A percentile compares a stretch with the other conserved stretches of the same genome.
phyloP scores from a whole-genome alignment of 1,140 invertebrate species.

The Nomia melanderi region DNA sequence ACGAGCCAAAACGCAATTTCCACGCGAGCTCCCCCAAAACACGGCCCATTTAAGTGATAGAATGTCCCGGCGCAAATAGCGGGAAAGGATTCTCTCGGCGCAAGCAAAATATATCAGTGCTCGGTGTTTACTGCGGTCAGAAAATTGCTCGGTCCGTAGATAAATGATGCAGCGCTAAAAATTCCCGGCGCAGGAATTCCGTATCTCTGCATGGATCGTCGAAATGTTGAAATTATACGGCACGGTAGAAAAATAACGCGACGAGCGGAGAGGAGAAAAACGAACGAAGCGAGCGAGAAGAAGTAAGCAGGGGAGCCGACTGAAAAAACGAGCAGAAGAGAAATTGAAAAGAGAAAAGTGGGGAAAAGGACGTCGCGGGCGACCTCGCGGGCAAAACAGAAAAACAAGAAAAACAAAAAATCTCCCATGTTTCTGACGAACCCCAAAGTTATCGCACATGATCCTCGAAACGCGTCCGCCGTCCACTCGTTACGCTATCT shows the following conservation, averaged over 20 bases:
- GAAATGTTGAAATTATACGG: slow-evolving; percentile 1
- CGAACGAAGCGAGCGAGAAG: neutral
- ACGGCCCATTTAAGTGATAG: neutral
- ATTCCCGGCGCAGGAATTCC: neutral
- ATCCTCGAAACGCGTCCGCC: neutral
- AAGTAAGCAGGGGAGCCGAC: neutral
- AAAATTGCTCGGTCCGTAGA: neutral
- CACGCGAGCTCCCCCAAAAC: neutral
- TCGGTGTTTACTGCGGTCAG: neutral
- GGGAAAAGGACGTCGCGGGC: no score
- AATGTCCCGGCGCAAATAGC: neutral
- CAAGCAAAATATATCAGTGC: neutral
- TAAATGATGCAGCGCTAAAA: slow-evolving; percentile 6
- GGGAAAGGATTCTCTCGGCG: no score
- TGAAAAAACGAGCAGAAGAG: neutral
- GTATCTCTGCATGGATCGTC: slow-evolving; percentile 7
- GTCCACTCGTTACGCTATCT: slow-evolving; percentile 13
- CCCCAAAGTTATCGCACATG: neutral
- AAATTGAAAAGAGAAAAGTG: neutral
- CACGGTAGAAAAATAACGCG: neutral
- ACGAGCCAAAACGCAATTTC: no score
- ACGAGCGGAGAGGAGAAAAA: neutral
- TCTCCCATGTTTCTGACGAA: no score
- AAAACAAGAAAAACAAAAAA: no score
- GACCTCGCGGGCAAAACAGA: no score